Evolutionary conservation across 2,113 vertebrate species (phyloP).

Genomic region (Grus americana): DNA sequence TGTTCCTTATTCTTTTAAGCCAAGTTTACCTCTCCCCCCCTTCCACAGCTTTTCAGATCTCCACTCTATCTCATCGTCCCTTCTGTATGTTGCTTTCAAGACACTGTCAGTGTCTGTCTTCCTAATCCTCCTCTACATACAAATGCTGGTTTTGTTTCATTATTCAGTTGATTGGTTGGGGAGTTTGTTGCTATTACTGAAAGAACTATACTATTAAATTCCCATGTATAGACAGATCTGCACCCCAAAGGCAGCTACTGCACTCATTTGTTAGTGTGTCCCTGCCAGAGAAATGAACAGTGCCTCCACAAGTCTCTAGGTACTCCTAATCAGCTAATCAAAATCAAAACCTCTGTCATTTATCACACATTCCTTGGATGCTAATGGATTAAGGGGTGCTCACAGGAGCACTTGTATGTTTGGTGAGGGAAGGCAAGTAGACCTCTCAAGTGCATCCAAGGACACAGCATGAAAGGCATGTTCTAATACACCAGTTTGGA

Average conservation of each 20-base stretch:
- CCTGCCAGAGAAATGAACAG: background rate
- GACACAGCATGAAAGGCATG: fast-evolving
- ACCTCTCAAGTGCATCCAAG: background rate
- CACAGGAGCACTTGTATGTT: background rate
- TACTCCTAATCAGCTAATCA: background rate
- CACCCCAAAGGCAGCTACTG: background rate
- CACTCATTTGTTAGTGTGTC: background rate
- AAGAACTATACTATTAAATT: background rate
- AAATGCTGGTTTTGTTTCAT: background rate
- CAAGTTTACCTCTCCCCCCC: background rate
- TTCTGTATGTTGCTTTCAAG: background rate
- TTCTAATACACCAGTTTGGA: background rate
- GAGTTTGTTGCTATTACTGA: background rate
- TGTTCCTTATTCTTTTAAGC: background rate
- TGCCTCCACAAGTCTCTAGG: background rate
- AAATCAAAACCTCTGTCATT: background rate
- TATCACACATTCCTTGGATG: background rate
- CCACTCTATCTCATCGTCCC: background rate
- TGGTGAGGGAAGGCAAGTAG: background rate
- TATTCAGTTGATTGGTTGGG: background rate
- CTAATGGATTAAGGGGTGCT: background rate
- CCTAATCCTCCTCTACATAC: background rate
- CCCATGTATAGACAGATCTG: background rate
- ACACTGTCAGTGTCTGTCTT: background rate
- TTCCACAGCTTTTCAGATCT: background rate